Percentiles rank a stretch among this genome's conserved stretches.
Evolutionary conservation across 2,888 invertebrate genomes (phyloP).

Genomic region (Spialia ferax): DNA sequence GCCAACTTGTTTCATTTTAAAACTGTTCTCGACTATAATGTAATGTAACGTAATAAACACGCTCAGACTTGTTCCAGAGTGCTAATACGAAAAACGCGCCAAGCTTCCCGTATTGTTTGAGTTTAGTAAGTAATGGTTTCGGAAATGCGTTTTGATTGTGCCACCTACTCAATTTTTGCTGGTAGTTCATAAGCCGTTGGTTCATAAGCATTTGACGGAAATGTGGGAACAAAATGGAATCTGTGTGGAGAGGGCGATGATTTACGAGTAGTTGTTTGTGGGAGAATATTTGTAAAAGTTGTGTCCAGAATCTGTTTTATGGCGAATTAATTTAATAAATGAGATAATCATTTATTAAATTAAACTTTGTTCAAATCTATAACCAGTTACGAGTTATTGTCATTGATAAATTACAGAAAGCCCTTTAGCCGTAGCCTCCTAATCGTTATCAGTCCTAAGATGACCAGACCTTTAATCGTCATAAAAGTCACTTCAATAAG

Average conservation of each 20-base stretch:
- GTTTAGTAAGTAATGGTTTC: conserved; percentile 24
- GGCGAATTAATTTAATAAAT: too few species aligned
- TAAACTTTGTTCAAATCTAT: too few species aligned
- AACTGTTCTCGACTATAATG: conserved; percentile 25
- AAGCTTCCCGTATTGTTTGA: conserved; percentile 21
- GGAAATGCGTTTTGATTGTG: conserved; percentile 32
- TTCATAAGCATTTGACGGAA: neutral
- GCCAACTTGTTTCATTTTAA: conserved; percentile 56
- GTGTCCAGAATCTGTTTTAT: too few species aligned
- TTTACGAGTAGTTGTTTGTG: too few species aligned
- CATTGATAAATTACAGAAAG: too few species aligned
- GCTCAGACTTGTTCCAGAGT: conserved; percentile 27
- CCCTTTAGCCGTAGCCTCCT: too few species aligned
- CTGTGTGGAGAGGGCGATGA: neutral
- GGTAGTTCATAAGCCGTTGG: conserved; percentile 19
- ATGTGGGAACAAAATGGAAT: neutral
- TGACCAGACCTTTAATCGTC: too few species aligned
- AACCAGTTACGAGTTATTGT: too few species aligned
- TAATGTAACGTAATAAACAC: conserved; percentile 32
- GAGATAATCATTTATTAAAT: too few species aligned
- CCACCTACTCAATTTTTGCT: conserved; percentile 9
- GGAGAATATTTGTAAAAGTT: too few species aligned
- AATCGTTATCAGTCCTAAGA: too few species aligned
- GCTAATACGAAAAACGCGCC: conserved; percentile 26
- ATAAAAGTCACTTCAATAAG: too few species aligned